Base-by-base conservation (phyloP, 2,888 invertebrate genomes). In the Tanypteryx hageni region DNA sequence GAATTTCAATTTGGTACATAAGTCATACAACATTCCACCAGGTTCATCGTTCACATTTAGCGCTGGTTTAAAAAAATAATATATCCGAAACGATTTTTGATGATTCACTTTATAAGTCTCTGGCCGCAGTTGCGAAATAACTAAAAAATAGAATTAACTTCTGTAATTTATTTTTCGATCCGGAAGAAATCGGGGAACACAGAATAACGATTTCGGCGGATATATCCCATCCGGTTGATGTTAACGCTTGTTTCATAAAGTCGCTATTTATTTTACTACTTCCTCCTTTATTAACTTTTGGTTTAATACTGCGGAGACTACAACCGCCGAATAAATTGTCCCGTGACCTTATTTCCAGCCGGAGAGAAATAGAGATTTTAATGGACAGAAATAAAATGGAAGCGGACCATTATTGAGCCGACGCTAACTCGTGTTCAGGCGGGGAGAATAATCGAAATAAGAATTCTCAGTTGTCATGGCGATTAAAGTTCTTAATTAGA, bases 401-500 rank as follows among this genome's bases (percentile, higher is more conserved):
- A 0, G 27, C 22, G 76, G 76, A 76, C 22, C 76, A 27, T 76
- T 76, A 76, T 76, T 76, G 76, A 27, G 27, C 76, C 22, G 76
- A 13, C 76, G 76, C 76, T 76, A 76, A 11, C 76, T 76, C 27
- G 76, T 76, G 22, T 22, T 27, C 76, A 76, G 27, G 76, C 76
- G 76, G 8, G 76, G 76, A 44, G 44, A 76, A 27, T 76, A 76
- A 76, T 76, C 22, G 27, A n/a, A 76, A 76, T 76, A 18, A 22
- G 22, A 76, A 76, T 22, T 68, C 68, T 22, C 3, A 9, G n/a
- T 22, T 68, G 68, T 76, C 76, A 22, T 13, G 27, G 27, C 76
- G 76, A 76, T 76, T 76, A 76, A 76, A 76, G 8, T 27, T 76
- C 76, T 76, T 76, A 76, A 76, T 76, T 76, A 76, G 76, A 44